Evolutionary conservation across 1,140 invertebrate species (phyloP), one percentile per base, ranked within the genome.

Genomic region (Caerostris extrusa): DNA sequence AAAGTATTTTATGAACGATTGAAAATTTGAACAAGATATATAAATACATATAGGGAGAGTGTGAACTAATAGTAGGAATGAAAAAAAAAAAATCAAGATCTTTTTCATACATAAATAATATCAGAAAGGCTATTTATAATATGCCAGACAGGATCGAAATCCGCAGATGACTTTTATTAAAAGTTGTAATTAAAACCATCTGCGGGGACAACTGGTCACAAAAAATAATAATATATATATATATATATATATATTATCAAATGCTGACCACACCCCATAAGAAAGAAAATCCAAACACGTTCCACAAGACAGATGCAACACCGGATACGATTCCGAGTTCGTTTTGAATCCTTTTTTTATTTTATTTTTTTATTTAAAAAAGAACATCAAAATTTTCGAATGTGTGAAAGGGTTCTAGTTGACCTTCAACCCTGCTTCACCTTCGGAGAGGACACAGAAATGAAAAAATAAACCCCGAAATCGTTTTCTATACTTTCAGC

Each of bases 401-500:
- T 50, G 6, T 53, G 57, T 55, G 57, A 92, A 92, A 92, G 90
- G 90, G 90, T 92, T 92, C 55, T 82, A 10, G 50, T 50, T 34
- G 81, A 67, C 90, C 90, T 92, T 92, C 90, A 92, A 92, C 90
- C 90, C 81, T 19, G 77, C 19, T 88, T 88, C 53, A 88, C 86
- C 86, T 88, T 88, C 86, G 58, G 53, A 55, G 60, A 12, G 50
- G 58, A 19, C 57, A 85, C 85, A 92, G 58, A 77, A 14, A 64
- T 3, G 8, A 14, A 53, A 53, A 77, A 91, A 88, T 50, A 60
- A 3, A 92, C 34, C 90, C 90, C 61, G 57, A 60, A 81, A 60
- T 58, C 55, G 17, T 58, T 82, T 82, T 58, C 71, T 77, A 77
- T 77, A 12, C 71, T 77, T 34, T 91, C 56, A 58, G 77, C 90